Percentiles rank a stretch among this genome's conserved stretches.
These are phyloP conservation scores for Argyra leucocephala DNA, from an alignment of 2,888 invertebrate species.

Conservation along the genomic window DNA sequence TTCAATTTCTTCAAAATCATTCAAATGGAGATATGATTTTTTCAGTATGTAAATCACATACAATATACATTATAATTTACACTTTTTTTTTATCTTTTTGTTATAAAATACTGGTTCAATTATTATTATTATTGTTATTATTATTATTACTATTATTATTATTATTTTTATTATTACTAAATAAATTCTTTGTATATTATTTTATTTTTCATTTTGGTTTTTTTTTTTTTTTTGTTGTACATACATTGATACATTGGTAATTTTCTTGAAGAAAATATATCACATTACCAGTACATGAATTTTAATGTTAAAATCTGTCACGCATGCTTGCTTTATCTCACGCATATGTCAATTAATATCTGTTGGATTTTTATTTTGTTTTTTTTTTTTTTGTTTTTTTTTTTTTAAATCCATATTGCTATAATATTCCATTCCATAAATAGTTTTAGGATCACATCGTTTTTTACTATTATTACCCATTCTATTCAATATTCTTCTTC, in stretches of 20 bases:
- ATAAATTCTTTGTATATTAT: no score
- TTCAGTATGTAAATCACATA: no score
- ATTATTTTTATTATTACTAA: not conserved
- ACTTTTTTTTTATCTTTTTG: no score
- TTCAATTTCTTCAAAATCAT: no score
- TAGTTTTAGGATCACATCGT: not conserved
- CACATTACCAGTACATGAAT: conserved; percentile 10
- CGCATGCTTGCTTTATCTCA: conserved; percentile 10
- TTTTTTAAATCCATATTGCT: conserved; percentile 2
- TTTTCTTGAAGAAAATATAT: conserved; percentile 8
- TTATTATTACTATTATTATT: not conserved
- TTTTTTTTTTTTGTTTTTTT: not conserved
- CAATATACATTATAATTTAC: no score
- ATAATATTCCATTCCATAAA: conserved; percentile 1
- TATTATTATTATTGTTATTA: no score
- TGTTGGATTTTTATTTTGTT: not conserved
- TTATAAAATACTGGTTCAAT: no score
- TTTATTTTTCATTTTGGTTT: no score
- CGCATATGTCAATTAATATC: conserved; percentile 10
- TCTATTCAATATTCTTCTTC: not conserved
- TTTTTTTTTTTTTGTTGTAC: no score
- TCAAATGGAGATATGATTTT: no score
- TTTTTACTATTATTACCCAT: not conserved
- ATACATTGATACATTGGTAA: not conserved
- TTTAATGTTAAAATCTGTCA: conserved; percentile 7